Base-by-base conservation (phyloP, 2,113 vertebrate species). In the Catharus minimus region DNA sequence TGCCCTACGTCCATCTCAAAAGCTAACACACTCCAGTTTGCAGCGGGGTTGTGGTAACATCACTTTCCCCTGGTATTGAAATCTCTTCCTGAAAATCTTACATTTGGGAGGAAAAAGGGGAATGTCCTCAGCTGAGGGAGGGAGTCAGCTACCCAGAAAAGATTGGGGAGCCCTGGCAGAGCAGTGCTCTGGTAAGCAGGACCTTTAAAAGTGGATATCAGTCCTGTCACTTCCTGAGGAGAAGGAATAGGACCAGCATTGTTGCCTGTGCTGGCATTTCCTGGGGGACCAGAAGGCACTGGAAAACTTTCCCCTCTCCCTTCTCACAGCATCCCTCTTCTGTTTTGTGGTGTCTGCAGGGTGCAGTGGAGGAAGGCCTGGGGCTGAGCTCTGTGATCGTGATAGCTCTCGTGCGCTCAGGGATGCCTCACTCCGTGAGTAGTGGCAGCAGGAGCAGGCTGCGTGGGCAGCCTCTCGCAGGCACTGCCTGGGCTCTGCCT, bases 351-450 rank as follows among this genome's bases (percentile, higher is more conserved):
- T 72, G 84, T 28, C 50, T 92, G 55, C 85, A 96, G 93, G 93
- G 94, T 49, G 90, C 87, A 8, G 93, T 95, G 75, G 93, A 96
- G 36, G 93, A 96, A 67, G 93, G 91, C 21, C 88, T 96, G 79
- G 94, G 94, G 27, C 57, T 94, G 79, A 96, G 64, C 75, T 93
- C 93, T 60, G 93, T 9, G 2, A 56, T 96, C 1, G 2, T 92
- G 88, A 56, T 50, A 15, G 93, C 94, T 88, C 93, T 96, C 67
- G 27, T 94, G 10, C 85, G 14, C 52, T 88, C 94, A 0, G 93
- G 95, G 64, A 56, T 90, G 79, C 36, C 90, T 44, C 72, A 6
- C 15, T 91, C 93, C 0, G 90, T 94, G 91, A 96, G 93, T 94
- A 91, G 10, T 0, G 0, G 28, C 57, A 23, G 43, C 27, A 20